A percentile compares a stretch with the other conserved stretches of the same genome.
phyloP scores from a whole-genome alignment of 2,113 vertebrate genomes.

The Psittacara wagleri region DNA sequence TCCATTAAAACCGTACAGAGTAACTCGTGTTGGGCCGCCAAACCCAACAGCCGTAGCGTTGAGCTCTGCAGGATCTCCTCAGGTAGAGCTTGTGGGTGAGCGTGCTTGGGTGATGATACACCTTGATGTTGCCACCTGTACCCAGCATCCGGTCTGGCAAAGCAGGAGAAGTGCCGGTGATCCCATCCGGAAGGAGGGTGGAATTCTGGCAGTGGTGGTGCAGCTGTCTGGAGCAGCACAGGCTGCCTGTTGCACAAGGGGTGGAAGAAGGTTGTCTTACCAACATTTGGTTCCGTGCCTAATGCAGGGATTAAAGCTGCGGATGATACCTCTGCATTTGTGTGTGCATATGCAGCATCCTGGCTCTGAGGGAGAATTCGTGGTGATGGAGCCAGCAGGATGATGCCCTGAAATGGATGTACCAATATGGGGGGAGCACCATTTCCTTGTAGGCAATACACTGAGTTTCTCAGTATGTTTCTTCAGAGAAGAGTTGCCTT shows the following conservation, averaged over 20 bases:
- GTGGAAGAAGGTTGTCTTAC: background rate
- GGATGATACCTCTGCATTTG: background rate
- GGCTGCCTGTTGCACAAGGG: background rate
- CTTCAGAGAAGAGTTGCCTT: background rate
- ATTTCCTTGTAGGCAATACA: rapidly evolving
- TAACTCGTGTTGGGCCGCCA: background rate
- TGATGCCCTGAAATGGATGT: background rate
- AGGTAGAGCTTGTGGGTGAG: background rate
- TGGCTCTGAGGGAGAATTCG: rapidly evolving
- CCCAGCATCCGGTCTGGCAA: rapidly evolving
- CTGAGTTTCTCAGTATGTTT: background rate
- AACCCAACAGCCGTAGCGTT: background rate
- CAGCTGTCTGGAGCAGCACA: background rate
- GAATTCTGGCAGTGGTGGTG: background rate
- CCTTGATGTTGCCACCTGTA: background rate
- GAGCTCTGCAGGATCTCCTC: background rate
- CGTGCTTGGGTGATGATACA: rapidly evolving
- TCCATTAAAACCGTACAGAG: background rate
- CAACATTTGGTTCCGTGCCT: rapidly evolving
- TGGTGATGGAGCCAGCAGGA: rapidly evolving
- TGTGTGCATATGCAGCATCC: background rate
- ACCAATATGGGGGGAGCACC: background rate
- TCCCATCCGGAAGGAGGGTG: background rate
- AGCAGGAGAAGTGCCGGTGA: background rate
- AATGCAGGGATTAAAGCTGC: background rate